phyloP scores from a whole-genome alignment of 2,113 vertebrate genomes.

The Chaetorhynchus papuensis region DNA sequence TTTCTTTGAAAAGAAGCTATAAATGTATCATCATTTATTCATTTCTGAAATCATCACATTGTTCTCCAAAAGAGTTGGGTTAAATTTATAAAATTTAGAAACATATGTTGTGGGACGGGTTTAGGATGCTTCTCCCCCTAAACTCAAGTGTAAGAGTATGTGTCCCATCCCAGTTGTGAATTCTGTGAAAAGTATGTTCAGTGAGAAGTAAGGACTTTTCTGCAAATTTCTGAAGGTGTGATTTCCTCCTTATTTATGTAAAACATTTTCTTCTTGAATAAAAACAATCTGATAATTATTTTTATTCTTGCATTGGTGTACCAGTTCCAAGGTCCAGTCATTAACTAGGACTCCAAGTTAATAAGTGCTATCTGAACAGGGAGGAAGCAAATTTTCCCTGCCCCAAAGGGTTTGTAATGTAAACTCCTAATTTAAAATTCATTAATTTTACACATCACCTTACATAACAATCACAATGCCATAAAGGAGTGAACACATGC shows the following conservation, averaged over 20 bases:
- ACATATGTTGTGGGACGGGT: neutral
- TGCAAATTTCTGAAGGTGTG: neutral
- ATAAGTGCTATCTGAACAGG: neutral
- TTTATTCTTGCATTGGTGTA: neutral
- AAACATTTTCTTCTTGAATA: neutral
- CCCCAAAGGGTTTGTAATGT: constrained; percentile 1
- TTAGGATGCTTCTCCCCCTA: neutral
- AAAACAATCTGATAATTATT: neutral
- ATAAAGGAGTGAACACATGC: constrained; percentile 55
- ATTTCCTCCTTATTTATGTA: neutral
- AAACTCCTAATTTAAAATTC: constrained; percentile 47
- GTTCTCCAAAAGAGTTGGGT: neutral
- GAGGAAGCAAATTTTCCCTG: neutral
- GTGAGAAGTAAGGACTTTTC: neutral
- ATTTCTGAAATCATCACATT: constrained; percentile 20
- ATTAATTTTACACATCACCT: constrained; percentile 57
- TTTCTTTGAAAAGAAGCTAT: constrained; percentile 54
- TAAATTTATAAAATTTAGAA: constrained; percentile 16
- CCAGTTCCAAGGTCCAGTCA: neutral
- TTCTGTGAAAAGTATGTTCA: neutral
- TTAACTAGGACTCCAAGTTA: neutral
- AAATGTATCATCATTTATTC: constrained; percentile 39
- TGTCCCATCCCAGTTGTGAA: neutral
- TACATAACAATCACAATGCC: constrained; percentile 49
- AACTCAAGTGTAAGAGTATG: neutral